These are phyloP conservation scores for Barbus barbus DNA, from an alignment of 2,113 vertebrate species.

Conservation along the genomic window DNA sequence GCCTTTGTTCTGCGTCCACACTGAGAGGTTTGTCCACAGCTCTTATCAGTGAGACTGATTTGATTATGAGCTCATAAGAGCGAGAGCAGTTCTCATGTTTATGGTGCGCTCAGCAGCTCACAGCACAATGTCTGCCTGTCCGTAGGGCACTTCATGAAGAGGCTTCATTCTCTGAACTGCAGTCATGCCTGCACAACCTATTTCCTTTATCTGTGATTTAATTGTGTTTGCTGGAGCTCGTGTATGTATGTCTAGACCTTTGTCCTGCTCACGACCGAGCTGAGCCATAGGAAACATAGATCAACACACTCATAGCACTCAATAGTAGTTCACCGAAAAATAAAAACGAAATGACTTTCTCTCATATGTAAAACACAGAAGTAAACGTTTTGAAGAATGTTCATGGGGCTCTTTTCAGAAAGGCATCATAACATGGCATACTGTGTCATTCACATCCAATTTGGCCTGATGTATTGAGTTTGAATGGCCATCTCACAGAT, in stretches of 20 bases:
- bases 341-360: not conserved
- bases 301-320: not conserved
- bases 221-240: conserved; percentile 69
- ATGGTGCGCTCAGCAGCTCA: conserved; percentile 77
- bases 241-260: conserved; percentile 50
- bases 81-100: conserved; percentile 76
- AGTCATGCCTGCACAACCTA: conserved; percentile 75
- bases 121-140: conserved; percentile 75
- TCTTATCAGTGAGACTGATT: conserved; percentile 79
- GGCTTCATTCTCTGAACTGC: conserved; percentile 70
- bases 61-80: conserved; percentile 76
- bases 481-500: not conserved
- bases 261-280: conserved; percentile 5
- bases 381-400: not conserved
- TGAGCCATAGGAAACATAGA: conserved; percentile 5
- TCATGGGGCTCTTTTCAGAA: not conserved
- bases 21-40: conserved; percentile 75
- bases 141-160: conserved; percentile 68
- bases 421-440: not conserved
- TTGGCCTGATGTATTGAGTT: not conserved
- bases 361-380: not conserved
- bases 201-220: conserved; percentile 77
- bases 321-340: too few relatives aligned
- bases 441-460: not conserved
- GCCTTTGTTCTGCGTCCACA: conserved; percentile 70